A percentile compares a stretch with the other conserved stretches of the same genome.
Evolutionary conservation across 2,888 invertebrate genomes (phyloP).

Genomic region (Gastracanthus pulcherrimus): DNA sequence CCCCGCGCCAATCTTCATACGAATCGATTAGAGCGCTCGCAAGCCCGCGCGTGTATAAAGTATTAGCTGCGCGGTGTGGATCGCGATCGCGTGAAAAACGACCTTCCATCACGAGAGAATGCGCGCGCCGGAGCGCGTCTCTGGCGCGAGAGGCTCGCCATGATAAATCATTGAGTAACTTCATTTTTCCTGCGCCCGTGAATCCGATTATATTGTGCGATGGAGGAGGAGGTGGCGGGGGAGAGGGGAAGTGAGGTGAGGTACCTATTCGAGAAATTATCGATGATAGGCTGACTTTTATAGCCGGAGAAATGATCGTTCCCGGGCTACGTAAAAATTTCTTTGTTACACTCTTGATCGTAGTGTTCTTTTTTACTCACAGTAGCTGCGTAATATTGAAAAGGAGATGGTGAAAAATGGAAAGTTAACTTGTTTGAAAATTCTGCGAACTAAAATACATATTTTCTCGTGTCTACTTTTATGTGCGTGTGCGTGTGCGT

Average conservation of each 20-base stretch:
- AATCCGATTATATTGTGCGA: constrained; percentile 12
- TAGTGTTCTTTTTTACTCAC: too few species aligned
- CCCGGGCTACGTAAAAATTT: too few species aligned
- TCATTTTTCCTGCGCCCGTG: constrained; percentile 23
- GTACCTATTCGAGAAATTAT: neutral
- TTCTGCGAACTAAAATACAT: too few species aligned
- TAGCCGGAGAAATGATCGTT: neutral
- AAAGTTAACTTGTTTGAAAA: too few species aligned
- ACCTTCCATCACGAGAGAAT: constrained; percentile 30
- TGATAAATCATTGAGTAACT: constrained; percentile 38
- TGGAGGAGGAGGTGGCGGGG: neutral
- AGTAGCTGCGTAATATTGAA: too few species aligned
- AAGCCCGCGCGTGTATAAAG: neutral
- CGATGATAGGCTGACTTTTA: constrained; percentile 19
- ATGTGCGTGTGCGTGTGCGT: too few species aligned
- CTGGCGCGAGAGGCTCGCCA: neutral
- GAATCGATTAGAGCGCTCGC: constrained; percentile 37
- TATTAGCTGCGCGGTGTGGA: neutral
- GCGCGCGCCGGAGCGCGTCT: neutral
- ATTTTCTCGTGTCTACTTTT: too few species aligned
- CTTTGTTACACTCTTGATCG: too few species aligned
- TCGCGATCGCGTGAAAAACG: constrained; percentile 39
- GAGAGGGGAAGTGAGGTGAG: neutral
- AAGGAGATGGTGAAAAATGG: too few species aligned
- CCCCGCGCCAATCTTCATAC: constrained; percentile 5